Percentiles rank a stretch among this genome's conserved stretches.
phyloP scores from a whole-genome alignment of 2,888 invertebrate species.

The Axea sp. region DNA sequence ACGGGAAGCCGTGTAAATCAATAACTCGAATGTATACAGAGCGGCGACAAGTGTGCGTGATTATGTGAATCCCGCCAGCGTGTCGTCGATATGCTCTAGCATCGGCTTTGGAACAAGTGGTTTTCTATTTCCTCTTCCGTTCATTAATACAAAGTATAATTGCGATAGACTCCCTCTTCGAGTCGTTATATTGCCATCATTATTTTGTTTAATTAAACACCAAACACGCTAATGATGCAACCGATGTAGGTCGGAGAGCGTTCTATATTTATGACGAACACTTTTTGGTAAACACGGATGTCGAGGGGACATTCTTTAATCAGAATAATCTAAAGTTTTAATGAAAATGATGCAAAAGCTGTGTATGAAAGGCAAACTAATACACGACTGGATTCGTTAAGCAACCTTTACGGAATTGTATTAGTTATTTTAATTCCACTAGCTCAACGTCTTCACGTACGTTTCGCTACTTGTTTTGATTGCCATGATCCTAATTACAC shows the following conservation, averaged over 20 bases:
- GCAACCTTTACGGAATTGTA: slow-evolving; percentile 8
- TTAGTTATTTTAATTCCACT: slow-evolving; percentile 8
- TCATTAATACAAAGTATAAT: too few species aligned
- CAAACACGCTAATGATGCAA: too few species aligned
- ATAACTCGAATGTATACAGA: slow-evolving; percentile 41
- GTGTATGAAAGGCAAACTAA: neutral
- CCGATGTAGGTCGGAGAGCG: neutral
- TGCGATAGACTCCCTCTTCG: too few species aligned
- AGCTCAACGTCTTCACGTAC: neutral
- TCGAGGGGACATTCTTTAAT: slow-evolving; percentile 15
- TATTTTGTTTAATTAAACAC: slow-evolving; percentile 11
- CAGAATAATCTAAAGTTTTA: slow-evolving; percentile 16
- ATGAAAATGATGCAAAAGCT: neutral
- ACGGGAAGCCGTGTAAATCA: slow-evolving; percentile 50
- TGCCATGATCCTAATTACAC: neutral
- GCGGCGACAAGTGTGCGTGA: slow-evolving; percentile 28
- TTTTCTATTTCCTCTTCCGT: neutral
- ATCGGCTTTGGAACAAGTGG: neutral
- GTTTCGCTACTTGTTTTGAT: slow-evolving; percentile 2
- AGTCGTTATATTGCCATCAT: too few species aligned
- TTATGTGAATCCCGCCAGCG: slow-evolving; percentile 6
- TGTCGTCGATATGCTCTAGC: neutral
- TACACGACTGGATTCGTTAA: neutral
- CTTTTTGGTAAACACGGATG: too few species aligned
- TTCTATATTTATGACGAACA: slow-evolving; percentile 8